Evolutionary conservation across 1,140 invertebrate genomes (phyloP).

Genomic region (Sycophaga agraensis): DNA sequence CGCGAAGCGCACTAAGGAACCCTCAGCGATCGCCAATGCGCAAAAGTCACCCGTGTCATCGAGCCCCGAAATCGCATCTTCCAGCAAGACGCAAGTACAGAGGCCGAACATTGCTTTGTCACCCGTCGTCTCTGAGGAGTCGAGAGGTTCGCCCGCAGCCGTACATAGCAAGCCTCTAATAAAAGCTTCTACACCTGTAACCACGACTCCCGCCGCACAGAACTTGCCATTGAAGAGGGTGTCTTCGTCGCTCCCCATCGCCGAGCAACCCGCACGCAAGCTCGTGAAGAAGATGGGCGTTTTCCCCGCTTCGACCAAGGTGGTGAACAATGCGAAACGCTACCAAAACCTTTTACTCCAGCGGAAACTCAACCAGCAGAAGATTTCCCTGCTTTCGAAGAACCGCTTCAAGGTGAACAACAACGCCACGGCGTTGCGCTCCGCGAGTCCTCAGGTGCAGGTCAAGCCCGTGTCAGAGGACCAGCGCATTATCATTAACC

Average conservation of each 20-base stretch:
- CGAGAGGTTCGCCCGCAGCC: too few relatives aligned
- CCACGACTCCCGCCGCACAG: not conserved
- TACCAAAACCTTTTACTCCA: slow-evolving; percentile 42
- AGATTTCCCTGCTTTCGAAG: slow-evolving; percentile 27
- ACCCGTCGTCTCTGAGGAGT: too few relatives aligned
- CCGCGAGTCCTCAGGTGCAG: slow-evolving; percentile 31
- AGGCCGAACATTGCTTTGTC: too few relatives aligned
- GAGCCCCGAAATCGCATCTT: not conserved
- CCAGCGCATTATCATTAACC: slow-evolving; percentile 48
- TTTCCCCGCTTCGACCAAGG: slow-evolving; percentile 41
- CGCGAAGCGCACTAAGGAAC: slow-evolving; percentile 34
- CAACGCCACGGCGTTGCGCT: not conserved
- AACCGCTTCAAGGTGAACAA: slow-evolving; percentile 14
- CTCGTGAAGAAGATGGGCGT: slow-evolving; percentile 33
- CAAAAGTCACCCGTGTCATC: too few relatives aligned
- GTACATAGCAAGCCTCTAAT: not conserved
- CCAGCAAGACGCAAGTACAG: not conserved
- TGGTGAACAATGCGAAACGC: slow-evolving; percentile 47
- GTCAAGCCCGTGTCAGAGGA: slow-evolving; percentile 23
- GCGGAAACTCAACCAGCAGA: slow-evolving; percentile 41
- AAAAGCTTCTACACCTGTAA: not conserved
- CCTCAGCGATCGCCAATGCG: not conserved
- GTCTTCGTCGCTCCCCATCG: not conserved
- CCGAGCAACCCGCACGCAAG: slow-evolving; percentile 32
- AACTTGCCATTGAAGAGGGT: not conserved